Evolutionary conservation across 2,113 vertebrate genomes (phyloP).

Genomic region (Drymodes brunneopygia): DNA sequence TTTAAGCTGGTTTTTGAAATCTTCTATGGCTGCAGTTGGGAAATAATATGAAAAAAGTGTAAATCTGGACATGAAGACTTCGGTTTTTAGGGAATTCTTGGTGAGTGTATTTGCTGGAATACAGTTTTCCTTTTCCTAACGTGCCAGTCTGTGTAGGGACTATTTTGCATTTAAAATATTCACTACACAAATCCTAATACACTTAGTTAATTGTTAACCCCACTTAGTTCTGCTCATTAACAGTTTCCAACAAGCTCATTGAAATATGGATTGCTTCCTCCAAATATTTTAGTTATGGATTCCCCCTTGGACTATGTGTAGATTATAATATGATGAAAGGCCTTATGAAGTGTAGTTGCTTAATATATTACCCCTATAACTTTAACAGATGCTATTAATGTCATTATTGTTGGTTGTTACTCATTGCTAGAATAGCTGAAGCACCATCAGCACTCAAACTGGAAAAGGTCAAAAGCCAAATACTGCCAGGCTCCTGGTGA

Average conservation of each 20-base stretch:
- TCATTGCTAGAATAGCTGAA: not conserved
- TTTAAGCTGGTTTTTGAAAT: not conserved
- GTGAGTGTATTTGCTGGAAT: not conserved
- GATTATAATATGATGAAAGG: not conserved
- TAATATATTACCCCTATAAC: not conserved
- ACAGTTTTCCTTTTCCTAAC: not conserved
- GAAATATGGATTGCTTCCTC: not conserved
- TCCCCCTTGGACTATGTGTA: not conserved
- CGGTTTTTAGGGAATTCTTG: not conserved
- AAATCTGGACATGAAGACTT: not conserved
- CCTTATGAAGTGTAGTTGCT: not conserved
- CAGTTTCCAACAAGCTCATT: not conserved
- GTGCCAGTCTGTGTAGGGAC: not conserved
- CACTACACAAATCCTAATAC: not conserved
- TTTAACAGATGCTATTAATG: not conserved
- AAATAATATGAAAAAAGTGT: not conserved
- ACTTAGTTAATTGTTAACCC: not conserved
- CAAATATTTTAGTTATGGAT: not conserved
- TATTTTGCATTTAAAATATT: not conserved
- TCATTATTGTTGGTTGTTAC: not conserved
- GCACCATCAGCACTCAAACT: not conserved
- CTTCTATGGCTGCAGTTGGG: not conserved
- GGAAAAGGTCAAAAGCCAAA: not conserved
- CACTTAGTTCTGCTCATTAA: not conserved
- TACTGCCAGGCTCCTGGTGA: not conserved